Conservation (phyloP, 2,888 invertebrate genomes). For the Chrysotoxum bicinctum region DNA sequence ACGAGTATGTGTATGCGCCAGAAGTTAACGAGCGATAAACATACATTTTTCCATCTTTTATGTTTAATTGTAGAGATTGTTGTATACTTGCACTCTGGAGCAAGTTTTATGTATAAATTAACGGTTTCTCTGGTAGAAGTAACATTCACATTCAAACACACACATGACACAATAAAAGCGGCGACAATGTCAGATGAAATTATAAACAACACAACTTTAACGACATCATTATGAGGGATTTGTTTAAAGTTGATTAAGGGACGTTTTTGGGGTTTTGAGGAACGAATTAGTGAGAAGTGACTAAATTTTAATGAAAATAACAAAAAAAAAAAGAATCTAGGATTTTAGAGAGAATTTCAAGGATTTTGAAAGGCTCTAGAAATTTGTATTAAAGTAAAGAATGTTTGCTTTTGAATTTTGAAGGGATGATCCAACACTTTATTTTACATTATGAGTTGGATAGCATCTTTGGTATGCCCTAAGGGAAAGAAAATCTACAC, state of each 20-base stretch:
- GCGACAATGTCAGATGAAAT: conserved; percentile 9
- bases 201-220: conserved; percentile 23
- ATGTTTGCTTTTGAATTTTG: no score
- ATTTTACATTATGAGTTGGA: no score
- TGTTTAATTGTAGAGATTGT: conserved; percentile 23
- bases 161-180: background rate
- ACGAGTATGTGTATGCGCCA: background rate
- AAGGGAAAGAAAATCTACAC: no score
- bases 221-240: background rate
- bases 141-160: background rate
- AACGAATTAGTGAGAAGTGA: no score
- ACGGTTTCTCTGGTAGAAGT: background rate
- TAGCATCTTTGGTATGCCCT: no score
- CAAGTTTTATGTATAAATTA: conserved; percentile 16
- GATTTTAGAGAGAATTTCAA: no score
- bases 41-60: conserved; percentile 31
- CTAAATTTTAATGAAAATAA: no score
- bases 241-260: background rate
- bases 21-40: conserved; percentile 33
- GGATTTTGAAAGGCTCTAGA: no score
- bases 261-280: background rate
- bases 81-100: conserved; percentile 2
- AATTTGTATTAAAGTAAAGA: no score
- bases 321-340: no score
- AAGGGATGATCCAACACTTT: no score